Evolutionary conservation across 2,888 invertebrate species (phyloP).

Genomic region (Sicus ferrugineus): DNA sequence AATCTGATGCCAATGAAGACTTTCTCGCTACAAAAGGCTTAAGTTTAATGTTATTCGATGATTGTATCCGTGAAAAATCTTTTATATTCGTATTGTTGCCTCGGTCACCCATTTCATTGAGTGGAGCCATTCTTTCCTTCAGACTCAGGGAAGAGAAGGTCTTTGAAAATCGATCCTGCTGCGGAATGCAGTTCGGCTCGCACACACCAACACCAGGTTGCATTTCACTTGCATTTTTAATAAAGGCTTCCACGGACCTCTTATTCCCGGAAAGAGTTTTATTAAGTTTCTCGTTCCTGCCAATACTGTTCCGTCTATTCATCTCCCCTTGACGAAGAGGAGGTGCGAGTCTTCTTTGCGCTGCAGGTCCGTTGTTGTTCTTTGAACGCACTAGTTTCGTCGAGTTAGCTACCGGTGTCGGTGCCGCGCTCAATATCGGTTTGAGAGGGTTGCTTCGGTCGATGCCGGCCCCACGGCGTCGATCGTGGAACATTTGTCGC

Average conservation of each 20-base stretch:
- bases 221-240: background rate
- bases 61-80: constrained; percentile 28
- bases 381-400: background rate
- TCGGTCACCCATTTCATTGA: constrained; percentile 41
- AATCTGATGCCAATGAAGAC: constrained; percentile 46
- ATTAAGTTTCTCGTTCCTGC: background rate
- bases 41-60: constrained; percentile 51
- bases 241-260: background rate
- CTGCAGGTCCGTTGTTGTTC: background rate
- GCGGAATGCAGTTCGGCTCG: constrained; percentile 38
- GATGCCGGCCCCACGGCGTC: constrained; percentile 77
- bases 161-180: constrained; percentile 50
- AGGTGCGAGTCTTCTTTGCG: constrained; percentile 21
- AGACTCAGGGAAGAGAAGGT: constrained; percentile 43
- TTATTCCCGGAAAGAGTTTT: background rate
- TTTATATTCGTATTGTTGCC: constrained; percentile 47
- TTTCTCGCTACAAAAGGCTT: constrained; percentile 61
- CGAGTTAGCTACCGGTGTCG: constrained; percentile 31
- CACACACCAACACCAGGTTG: background rate
- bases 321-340: constrained; percentile 20
- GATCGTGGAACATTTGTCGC: constrained; percentile 86
- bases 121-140: constrained; percentile 4
- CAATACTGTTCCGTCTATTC: constrained; percentile 30
- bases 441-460: constrained; percentile 84
- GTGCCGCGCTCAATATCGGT: constrained; percentile 69